Evolutionary conservation across 2,113 vertebrate genomes (phyloP).

Genomic region (Falcunculus frontatus): DNA sequence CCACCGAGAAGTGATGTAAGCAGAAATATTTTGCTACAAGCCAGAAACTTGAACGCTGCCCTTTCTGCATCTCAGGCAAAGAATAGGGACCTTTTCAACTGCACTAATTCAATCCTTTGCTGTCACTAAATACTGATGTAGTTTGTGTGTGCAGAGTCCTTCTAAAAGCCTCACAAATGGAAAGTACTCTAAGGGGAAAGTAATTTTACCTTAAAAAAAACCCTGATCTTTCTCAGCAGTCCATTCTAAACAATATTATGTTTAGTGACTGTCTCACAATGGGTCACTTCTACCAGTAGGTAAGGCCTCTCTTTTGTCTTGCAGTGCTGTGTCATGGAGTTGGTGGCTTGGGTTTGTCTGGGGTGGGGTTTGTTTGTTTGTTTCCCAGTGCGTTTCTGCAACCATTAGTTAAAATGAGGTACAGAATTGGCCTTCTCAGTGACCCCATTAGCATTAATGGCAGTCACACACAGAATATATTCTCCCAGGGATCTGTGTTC

Average conservation of each 20-base stretch:
- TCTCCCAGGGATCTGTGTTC: not conserved
- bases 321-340: not conserved
- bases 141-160: not conserved
- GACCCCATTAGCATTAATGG: constrained; percentile 13
- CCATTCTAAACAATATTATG: not conserved
- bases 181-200: not conserved
- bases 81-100: not conserved
- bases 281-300: not conserved
- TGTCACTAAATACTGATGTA: not conserved
- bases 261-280: not conserved
- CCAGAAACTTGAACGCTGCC: not conserved
- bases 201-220: not conserved
- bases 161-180: constrained; percentile 17
- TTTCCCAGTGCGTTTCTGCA: not conserved
- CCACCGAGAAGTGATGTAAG: not conserved
- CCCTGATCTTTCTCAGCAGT: not conserved
- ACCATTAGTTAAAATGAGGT: not conserved
- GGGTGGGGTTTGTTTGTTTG: not conserved
- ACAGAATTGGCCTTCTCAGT: not conserved
- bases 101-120: not conserved
- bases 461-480: not conserved
- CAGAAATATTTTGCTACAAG: constrained; percentile 12
- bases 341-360: not conserved
- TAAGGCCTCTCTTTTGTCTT: not conserved
- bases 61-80: constrained; percentile 12